Conservation (phyloP, 1,140 invertebrate species). For the Meloidogyne exigua region DNA sequence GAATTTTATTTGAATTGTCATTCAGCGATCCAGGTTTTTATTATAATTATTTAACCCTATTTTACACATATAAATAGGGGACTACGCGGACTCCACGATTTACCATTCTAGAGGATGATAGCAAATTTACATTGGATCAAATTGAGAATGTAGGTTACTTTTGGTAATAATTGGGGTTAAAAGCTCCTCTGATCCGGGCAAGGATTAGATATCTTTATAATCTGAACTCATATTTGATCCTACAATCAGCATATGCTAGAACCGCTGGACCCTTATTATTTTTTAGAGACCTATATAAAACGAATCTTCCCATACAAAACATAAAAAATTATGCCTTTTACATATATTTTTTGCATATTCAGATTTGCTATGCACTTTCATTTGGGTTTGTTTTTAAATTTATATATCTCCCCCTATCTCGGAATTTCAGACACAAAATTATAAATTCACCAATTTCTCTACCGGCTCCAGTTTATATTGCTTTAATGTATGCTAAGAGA, state of each 20-base stretch:
- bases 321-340: too few relatives aligned
- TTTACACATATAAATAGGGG: conserved; percentile 5
- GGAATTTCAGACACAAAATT: conserved; percentile 35
- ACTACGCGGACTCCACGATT: conserved; percentile 38
- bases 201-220: too few relatives aligned
- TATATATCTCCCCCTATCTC: background rate
- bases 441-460: conserved; percentile 42
- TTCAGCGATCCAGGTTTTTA: conserved; percentile 27
- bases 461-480: conserved; percentile 38
- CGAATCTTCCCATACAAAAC: too few relatives aligned
- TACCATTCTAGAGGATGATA: conserved; percentile 34
- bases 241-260: too few relatives aligned
- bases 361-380: background rate
- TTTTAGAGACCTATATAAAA: too few relatives aligned
- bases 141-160: conserved; percentile 11
- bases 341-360: too few relatives aligned
- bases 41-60: background rate
- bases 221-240: too few relatives aligned
- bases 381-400: background rate
- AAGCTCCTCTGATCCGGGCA: too few relatives aligned
- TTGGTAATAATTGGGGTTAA: too few relatives aligned
- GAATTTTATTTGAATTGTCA: conserved; percentile 39
- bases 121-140: conserved; percentile 25
- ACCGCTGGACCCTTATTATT: too few relatives aligned
- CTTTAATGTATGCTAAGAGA: conserved; percentile 38